phyloP scores from a whole-genome alignment of 2,113 vertebrate genomes.

The Mormyrus iriodes region DNA sequence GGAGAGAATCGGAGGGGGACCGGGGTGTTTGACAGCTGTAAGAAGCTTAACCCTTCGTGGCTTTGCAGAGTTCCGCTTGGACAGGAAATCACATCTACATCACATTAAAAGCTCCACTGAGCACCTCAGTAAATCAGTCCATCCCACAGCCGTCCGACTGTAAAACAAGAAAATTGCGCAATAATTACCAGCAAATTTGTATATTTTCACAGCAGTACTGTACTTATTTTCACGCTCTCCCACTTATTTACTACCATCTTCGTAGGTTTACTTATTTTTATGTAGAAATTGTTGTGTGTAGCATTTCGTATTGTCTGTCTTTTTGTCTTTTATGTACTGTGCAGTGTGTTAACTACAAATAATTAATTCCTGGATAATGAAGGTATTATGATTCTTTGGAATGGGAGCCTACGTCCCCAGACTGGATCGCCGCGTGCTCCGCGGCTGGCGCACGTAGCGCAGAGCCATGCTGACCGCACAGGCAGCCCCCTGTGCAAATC shows the following conservation, averaged over 20 bases:
- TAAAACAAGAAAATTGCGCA: not conserved
- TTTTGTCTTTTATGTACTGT: not conserved
- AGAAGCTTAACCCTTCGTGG: too few species aligned
- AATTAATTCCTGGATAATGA: not conserved
- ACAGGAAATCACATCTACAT: too few species aligned
- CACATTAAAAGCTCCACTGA: too few species aligned
- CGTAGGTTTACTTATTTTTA: not conserved
- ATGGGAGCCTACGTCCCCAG: not conserved
- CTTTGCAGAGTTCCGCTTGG: too few species aligned
- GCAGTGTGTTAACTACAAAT: not conserved
- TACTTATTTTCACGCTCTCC: not conserved
- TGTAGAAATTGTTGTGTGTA: not conserved
- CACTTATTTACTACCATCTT: not conserved
- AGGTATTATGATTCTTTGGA: not conserved
- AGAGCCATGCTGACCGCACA: not conserved
- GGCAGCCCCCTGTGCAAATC: not conserved
- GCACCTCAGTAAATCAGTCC: too few species aligned
- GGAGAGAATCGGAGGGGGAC: too few species aligned
- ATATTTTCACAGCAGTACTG: not conserved
- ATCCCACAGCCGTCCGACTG: too few species aligned
- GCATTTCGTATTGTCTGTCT: not conserved
- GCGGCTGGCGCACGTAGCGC: not conserved
- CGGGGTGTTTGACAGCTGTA: too few species aligned
- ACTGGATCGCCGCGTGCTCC: not conserved
- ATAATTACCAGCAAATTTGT: not conserved